These are phyloP conservation scores for Microctenopoma lineatum DNA, from an alignment of 2,797 vertebrate species.

Conservation along the genomic window DNA sequence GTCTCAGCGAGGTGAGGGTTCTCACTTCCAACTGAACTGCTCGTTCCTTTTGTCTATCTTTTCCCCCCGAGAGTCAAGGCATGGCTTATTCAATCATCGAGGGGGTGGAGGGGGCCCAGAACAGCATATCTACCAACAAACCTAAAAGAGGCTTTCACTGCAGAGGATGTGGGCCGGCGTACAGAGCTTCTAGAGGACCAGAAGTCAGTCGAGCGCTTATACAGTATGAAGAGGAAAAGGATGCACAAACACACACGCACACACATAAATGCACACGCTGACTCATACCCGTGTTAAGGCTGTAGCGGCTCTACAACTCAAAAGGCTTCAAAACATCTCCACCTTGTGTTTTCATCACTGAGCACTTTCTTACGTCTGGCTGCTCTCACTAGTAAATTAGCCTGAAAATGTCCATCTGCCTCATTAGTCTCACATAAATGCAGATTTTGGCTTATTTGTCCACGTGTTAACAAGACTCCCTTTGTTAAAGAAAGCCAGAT, in stretches of 20 bases:
- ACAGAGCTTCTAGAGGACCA: conserved; percentile 47
- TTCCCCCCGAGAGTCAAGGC: conserved; percentile 8
- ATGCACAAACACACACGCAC: conserved; percentile 19
- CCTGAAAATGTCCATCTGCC: conserved; percentile 5
- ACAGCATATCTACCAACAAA: conserved; percentile 14
- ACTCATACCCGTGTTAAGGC: conserved; percentile 57
- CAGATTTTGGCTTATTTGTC: not conserved
- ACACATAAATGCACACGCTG: conserved; percentile 14
- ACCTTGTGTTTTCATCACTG: conserved; percentile 47
- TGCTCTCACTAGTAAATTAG: conserved; percentile 17
- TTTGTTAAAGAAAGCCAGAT: no score
- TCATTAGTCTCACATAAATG: conserved; percentile 22
- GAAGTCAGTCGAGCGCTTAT: conserved; percentile 36
- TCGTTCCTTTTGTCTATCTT: conserved; percentile 1
- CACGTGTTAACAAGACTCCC: no score
- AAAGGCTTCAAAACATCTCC: conserved; percentile 39
- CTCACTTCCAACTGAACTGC: not conserved
- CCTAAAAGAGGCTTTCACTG: conserved; percentile 67
- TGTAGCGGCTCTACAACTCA: conserved; percentile 48
- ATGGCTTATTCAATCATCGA: conserved; percentile 37
- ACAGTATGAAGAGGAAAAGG: conserved; percentile 36
- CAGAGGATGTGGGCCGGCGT: conserved; percentile 87
- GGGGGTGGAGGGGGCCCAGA: conserved; percentile 5
- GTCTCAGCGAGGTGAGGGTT: conserved; percentile 3
- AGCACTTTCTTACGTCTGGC: conserved; percentile 50